A percentile compares a stretch with the other conserved stretches of the same genome.
phyloP scores from a whole-genome alignment of 2,888 invertebrate genomes.

The Thereva unica region DNA sequence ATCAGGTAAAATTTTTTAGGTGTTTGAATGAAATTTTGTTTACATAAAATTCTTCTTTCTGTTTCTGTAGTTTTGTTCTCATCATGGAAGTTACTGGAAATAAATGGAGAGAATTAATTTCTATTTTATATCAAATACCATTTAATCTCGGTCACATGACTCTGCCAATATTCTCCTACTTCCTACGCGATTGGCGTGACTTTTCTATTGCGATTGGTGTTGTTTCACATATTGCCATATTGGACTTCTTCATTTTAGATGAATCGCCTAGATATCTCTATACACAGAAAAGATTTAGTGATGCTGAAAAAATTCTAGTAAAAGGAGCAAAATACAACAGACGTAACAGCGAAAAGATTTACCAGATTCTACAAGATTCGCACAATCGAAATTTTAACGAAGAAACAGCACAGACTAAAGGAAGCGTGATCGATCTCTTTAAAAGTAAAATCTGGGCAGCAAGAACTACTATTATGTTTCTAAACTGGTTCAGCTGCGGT shows the following conservation, averaged over 20 bases:
- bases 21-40: not conserved
- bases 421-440: slow-evolving; percentile 66
- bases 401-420: slow-evolving; percentile 54
- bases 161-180: slow-evolving; percentile 67
- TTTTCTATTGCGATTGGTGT: slow-evolving; percentile 71
- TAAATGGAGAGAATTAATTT: slow-evolving; percentile 60
- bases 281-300: slow-evolving; percentile 66
- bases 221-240: slow-evolving; percentile 64
- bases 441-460: slow-evolving; percentile 68
- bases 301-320: slow-evolving; percentile 66
- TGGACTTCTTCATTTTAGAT: slow-evolving; percentile 71
- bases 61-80: slow-evolving; percentile 65
- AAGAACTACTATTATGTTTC: slow-evolving; percentile 71
- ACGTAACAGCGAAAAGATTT: slow-evolving; percentile 61
- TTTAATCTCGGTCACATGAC: slow-evolving; percentile 72
- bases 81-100: slow-evolving; percentile 71
- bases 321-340: slow-evolving; percentile 66
- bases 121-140: slow-evolving; percentile 71
- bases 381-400: slow-evolving; percentile 54
- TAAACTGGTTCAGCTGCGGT: slow-evolving; percentile 81
- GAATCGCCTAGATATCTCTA: slow-evolving; percentile 82
- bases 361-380: slow-evolving; percentile 57
- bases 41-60: not conserved
- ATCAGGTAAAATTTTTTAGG: slow-evolving; percentile 58
- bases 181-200: slow-evolving; percentile 68